These are phyloP conservation scores for Baryphthengus martii DNA, from an alignment of 2,113 vertebrate genomes.

Conservation along the genomic window DNA sequence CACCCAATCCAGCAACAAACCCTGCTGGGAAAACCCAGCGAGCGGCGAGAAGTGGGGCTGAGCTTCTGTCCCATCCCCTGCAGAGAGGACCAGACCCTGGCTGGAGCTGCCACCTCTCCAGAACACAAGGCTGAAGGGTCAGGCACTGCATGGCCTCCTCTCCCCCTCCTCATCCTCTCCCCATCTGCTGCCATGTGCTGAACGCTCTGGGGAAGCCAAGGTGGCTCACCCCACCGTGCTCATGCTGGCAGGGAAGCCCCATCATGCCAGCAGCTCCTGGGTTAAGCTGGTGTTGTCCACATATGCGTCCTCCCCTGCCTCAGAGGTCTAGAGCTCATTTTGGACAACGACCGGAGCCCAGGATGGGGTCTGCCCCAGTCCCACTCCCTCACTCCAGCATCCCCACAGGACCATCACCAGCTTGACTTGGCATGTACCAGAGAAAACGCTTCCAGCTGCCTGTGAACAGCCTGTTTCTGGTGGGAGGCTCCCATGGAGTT, in stretches of 20 bases:
- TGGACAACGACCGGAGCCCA: neutral
- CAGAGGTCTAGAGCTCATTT: neutral
- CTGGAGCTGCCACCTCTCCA: neutral
- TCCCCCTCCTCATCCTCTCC: neutral
- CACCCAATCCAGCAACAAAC: neutral
- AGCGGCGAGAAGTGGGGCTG: neutral
- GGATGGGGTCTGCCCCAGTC: neutral
- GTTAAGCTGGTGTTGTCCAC: neutral
- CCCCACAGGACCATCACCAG: rapidly evolving
- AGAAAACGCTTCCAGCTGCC: constrained; percentile 49
- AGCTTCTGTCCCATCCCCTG: neutral
- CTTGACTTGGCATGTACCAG: neutral
- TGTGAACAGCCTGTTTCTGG: constrained; percentile 47
- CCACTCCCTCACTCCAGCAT: neutral
- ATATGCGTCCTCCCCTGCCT: neutral
- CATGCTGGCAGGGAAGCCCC: neutral
- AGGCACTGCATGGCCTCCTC: rapidly evolving
- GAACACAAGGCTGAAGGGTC: rapidly evolving
- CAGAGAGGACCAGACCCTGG: neutral
- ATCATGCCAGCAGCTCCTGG: neutral
- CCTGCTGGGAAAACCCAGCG: neutral
- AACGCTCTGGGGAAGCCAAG: neutral
- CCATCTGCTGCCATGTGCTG: rapidly evolving
- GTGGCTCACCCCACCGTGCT: rapidly evolving
- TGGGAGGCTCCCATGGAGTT: constrained; percentile 23